A percentile compares a stretch with the other conserved stretches of the same genome.
Conservation (phyloP, 2,797 vertebrate species). For the Pangasius macronema region DNA sequence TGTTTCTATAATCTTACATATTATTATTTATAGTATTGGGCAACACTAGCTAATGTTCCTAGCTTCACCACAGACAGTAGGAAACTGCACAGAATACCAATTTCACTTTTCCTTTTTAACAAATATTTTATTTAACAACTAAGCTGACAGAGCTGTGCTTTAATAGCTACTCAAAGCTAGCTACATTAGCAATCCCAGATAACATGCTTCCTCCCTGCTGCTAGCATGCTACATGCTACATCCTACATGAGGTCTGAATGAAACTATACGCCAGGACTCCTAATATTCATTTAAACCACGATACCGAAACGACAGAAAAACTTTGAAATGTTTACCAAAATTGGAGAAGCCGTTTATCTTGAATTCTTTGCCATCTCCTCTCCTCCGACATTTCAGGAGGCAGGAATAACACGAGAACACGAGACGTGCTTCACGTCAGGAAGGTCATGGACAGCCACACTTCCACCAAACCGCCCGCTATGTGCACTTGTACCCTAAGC, state of each 20-base stretch:
- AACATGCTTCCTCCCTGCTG: neutral
- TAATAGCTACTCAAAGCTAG: neutral
- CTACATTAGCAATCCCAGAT: neutral
- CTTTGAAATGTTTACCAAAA: neutral
- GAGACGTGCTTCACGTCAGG: constrained; percentile 3
- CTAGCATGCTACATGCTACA: neutral
- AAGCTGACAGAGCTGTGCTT: neutral
- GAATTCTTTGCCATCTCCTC: neutral
- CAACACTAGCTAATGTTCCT: neutral
- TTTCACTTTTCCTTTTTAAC: neutral
- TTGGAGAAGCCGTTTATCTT: neutral
- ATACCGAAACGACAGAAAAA: neutral
- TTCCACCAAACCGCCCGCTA: neutral
- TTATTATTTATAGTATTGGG: neutral
- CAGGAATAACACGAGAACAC: neutral
- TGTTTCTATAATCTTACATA: neutral
- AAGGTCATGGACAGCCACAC: constrained; percentile 22
- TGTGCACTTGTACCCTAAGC: neutral
- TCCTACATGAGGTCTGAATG: neutral
- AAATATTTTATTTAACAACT: no score
- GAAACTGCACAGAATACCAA: neutral
- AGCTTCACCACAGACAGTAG: neutral
- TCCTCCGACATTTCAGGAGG: neutral
- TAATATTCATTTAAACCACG: neutral
- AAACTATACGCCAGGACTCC: neutral